Percentiles rank a stretch among this genome's conserved stretches.
Conservation (phyloP, 2,113 vertebrate genomes). For the Eudyptes chrysolophus region DNA sequence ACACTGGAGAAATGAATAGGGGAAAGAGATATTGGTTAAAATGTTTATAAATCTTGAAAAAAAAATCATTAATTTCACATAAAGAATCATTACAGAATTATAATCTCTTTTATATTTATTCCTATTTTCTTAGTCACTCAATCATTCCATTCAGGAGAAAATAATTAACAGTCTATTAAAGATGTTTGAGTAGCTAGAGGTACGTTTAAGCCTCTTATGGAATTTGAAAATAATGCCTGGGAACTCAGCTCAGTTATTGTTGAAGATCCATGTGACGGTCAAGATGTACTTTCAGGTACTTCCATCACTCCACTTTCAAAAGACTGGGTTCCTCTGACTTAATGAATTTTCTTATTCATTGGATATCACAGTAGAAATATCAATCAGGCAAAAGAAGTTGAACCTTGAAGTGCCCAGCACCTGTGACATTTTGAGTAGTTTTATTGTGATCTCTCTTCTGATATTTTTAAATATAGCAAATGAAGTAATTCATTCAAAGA, state of each 20-base stretch:
- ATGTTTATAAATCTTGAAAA: neutral
- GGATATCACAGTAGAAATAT: neutral
- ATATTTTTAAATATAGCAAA: neutral
- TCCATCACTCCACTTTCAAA: neutral
- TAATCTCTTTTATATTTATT: neutral
- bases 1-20: neutral
- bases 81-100: neutral
- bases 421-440: neutral
- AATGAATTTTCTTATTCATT: neutral
- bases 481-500: neutral
- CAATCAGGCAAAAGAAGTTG: neutral
- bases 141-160: neutral
- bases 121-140: neutral
- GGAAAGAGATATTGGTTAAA: neutral
- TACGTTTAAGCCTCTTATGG: accelerated
- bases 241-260: neutral
- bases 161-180: neutral
- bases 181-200: neutral
- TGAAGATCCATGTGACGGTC: neutral
- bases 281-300: neutral
- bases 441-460: neutral
- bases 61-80: neutral
- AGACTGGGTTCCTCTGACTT: neutral
- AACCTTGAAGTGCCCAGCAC: neutral
- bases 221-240: neutral